phyloP scores from a whole-genome alignment of 2,797 vertebrate genomes.

The Hyperoplus lanceolatus region DNA sequence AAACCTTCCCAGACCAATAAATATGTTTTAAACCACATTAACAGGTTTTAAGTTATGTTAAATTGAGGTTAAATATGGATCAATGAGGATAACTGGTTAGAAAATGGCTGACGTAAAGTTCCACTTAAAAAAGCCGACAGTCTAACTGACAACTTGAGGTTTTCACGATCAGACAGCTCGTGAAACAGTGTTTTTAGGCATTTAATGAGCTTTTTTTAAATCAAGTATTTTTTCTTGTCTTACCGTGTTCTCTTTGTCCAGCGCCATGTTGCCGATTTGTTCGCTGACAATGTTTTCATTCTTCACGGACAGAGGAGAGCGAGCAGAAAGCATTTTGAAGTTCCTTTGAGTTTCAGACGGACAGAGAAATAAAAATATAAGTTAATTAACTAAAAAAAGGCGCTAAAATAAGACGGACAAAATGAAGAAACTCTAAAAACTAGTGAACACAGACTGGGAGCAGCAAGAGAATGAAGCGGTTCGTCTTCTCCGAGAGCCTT shows the following conservation, averaged over 20 bases:
- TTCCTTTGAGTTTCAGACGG: neutral
- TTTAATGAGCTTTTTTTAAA: too few relatives aligned
- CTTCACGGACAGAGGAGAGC: conserved; percentile 81
- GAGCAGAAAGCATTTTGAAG: conserved; percentile 82
- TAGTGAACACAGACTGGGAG: neutral
- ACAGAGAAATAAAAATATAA: neutral
- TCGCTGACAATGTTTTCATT: conserved; percentile 70
- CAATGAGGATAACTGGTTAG: fast-evolving
- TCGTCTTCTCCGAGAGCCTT: neutral
- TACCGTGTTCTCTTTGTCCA: conserved; percentile 94
- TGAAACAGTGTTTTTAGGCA: too few relatives aligned
- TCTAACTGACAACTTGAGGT: fast-evolving
- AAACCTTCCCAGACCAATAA: fast-evolving
- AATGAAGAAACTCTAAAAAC: neutral
- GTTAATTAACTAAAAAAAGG: fast-evolving
- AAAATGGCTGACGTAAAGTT: neutral
- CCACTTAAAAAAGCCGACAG: neutral
- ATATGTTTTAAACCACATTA: conserved; percentile 29
- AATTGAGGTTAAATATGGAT: neutral
- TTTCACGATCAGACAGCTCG: neutral
- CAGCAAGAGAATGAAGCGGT: conserved; percentile 13
- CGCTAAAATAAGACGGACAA: neutral
- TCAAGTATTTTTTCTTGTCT: neutral
- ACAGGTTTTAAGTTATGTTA: fast-evolving
- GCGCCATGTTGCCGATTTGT: conserved; percentile 76